Evolutionary conservation across 1,140 invertebrate genomes (phyloP).

Genomic region (Caenorhabditis tropicalis): DNA sequence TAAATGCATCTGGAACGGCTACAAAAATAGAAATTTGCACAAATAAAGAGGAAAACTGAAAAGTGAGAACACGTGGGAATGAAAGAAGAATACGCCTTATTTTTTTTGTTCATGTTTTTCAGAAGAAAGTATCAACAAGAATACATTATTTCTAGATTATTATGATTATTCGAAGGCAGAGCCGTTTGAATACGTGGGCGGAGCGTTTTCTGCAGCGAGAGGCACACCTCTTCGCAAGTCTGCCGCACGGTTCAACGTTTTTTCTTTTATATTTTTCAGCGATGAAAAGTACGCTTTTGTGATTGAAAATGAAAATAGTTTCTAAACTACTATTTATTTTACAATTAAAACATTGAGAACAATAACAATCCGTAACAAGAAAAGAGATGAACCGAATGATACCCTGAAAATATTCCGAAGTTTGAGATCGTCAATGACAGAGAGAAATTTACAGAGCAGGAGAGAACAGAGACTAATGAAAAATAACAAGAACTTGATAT

Average conservation of each 20-base stretch:
- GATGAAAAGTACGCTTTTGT: no score
- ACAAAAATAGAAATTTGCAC: neutral
- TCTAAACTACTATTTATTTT: no score
- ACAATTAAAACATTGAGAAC: no score
- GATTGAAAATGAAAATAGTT: no score
- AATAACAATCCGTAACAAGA: no score
- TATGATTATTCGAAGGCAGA: neutral
- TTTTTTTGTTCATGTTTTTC: no score
- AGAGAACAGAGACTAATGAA: neutral
- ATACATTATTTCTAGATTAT: neutral
- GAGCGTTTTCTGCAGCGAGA: neutral
- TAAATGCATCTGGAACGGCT: constrained; percentile 82
- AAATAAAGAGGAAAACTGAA: neutral
- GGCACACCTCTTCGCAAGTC: neutral
- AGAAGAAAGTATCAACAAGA: neutral
- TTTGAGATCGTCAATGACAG: no score
- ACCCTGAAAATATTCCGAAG: no score
- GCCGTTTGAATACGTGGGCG: neutral
- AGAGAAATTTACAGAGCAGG: neutral
- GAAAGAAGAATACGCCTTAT: no score
- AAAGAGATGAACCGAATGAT: no score
- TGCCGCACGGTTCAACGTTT: neutral
- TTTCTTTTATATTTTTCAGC: neutral
- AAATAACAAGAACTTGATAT: neutral
- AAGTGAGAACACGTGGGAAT: no score